Conservation (phyloP, 2,113 vertebrate species). For the Thalassarche chlororhynchos region DNA sequence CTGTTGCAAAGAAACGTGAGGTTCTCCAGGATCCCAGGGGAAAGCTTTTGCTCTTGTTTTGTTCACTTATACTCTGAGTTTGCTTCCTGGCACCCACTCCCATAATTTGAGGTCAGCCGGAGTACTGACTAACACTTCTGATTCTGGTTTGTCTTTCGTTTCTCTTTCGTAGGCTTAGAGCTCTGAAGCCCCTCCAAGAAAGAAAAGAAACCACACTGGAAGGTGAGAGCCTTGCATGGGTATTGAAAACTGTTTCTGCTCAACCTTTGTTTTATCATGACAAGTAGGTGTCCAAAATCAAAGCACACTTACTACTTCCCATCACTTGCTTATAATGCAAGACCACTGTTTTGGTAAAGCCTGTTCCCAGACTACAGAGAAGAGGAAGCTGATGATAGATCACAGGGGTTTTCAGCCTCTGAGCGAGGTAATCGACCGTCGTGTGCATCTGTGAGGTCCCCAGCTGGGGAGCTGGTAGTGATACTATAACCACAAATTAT, state of each 20-base stretch:
- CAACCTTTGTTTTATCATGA: neutral
- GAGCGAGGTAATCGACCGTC: neutral
- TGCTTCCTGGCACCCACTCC: neutral
- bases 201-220: neutral
- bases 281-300: neutral
- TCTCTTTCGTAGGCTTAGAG: neutral
- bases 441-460: neutral
- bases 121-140: neutral
- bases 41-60: neutral
- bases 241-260: neutral
- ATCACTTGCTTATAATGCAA: neutral
- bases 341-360: neutral
- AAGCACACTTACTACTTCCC: neutral
- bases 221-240: neutral
- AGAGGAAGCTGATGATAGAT: neutral
- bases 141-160: neutral
- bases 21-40: neutral
- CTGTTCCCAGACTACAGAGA: neutral
- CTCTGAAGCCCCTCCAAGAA: neutral
- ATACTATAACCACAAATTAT: neutral
- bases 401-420: neutral
- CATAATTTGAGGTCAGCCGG: neutral
- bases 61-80: neutral
- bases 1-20: neutral
- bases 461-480: neutral